Conservation (phyloP, 1,140 invertebrate genomes). For the Drosophila kanapiae region DNA sequence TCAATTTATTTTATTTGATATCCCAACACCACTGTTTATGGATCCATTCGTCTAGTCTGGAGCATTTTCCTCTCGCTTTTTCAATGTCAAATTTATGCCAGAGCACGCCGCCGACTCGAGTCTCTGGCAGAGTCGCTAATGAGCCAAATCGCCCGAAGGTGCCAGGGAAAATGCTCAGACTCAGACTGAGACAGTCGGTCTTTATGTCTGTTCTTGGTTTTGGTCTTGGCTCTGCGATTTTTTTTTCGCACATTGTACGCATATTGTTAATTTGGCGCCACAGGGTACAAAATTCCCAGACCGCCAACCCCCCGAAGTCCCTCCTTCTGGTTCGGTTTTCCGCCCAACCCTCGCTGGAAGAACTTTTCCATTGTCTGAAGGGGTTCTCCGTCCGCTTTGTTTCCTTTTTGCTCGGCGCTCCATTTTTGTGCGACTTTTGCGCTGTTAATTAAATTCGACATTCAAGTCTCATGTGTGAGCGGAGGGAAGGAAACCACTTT, state of each 20-base stretch:
- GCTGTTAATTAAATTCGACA: conserved; percentile 82
- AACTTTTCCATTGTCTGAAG: conserved; percentile 45
- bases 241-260: conserved; percentile 76
- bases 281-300: conserved; percentile 54
- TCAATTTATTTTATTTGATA: background rate
- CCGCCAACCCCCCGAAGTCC: conserved; percentile 11
- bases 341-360: background rate
- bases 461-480: conserved; percentile 27
- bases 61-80: conserved; percentile 57
- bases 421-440: conserved; percentile 67
- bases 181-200: conserved; percentile 38
- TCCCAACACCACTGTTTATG: conserved; percentile 24
- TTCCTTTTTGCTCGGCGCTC: conserved; percentile 40
- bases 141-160: conserved; percentile 83
- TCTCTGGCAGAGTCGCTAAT: conserved; percentile 78
- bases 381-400: conserved; percentile 41
- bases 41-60: conserved; percentile 37
- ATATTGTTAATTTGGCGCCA: conserved; percentile 78
- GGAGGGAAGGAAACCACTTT: conserved; percentile 35
- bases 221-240: conserved; percentile 16
- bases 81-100: conserved; percentile 83
- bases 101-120: conserved; percentile 54
- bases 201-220: conserved; percentile 40
- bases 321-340: conserved; percentile 17
- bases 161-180: conserved; percentile 69